These are phyloP conservation scores for Blomia tropicalis DNA, from an alignment of 2,888 invertebrate species.

Conservation along the genomic window DNA sequence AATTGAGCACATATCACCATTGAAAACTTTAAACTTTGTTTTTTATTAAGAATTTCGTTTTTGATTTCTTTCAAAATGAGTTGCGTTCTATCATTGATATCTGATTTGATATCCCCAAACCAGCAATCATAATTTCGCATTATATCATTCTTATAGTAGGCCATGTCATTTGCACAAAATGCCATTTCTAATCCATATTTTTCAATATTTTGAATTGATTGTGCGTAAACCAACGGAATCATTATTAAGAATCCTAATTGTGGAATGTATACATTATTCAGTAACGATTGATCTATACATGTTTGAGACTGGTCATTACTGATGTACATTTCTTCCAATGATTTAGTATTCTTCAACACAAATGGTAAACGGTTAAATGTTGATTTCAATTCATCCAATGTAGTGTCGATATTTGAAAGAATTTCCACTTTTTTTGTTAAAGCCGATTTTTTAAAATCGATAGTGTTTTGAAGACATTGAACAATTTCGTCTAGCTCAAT, in stretches of 20 bases:
- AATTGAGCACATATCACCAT: constrained; percentile 49
- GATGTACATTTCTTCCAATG: not conserved
- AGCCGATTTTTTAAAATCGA: constrained; percentile 15
- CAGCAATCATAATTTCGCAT: constrained; percentile 51
- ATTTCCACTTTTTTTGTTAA: constrained; percentile 19
- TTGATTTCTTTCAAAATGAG: constrained; percentile 54
- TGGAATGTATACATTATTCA: constrained; percentile 37
- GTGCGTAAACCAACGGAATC: not conserved
- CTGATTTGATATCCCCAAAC: constrained; percentile 59
- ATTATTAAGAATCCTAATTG: constrained; percentile 39
- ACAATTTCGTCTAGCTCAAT: constrained; percentile 7
- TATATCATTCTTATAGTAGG: constrained; percentile 54
- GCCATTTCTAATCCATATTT: constrained; percentile 33
- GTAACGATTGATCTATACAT: not conserved
- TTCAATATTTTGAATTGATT: not conserved
- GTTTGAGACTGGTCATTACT: too few relatives aligned
- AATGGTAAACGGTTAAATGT: constrained; percentile 5
- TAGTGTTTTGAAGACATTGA: not conserved
- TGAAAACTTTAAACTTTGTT: constrained; percentile 43
- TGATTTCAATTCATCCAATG: constrained; percentile 19
- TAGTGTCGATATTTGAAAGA: constrained; percentile 17
- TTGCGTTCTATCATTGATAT: constrained; percentile 63
- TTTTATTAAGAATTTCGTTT: constrained; percentile 45
- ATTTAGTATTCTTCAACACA: not conserved
- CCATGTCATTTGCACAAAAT: constrained; percentile 49